Evolutionary conservation across 2,797 vertebrate species (phyloP), one percentile per base, ranked within the genome.

Genomic region (Chaenodraco wilsoni): DNA sequence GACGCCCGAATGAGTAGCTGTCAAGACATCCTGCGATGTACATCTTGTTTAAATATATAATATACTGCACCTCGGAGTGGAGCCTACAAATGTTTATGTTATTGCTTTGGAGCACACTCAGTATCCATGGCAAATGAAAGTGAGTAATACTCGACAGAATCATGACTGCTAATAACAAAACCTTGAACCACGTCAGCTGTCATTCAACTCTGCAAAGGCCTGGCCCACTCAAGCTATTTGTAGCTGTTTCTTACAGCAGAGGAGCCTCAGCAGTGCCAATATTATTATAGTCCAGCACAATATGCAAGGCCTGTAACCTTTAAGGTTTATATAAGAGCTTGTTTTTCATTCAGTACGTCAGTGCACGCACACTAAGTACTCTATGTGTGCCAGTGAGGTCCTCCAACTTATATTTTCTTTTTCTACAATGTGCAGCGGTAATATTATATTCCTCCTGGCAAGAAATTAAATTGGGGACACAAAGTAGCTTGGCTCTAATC

Each of bases 401-500:
- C 79, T 74, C 41, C 73, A 73, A 79, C 72, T 79, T 81, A 43
- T 61, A 70, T 70, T 72, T 75, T 58, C 52, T 48, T 59, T 59
- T 74, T 68, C 72, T 66, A 62, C 19, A 2, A 54, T 56, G 58
- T 66, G 65, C 44, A 10, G 43, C 17, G 33, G 61, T 65, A 45
- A 77, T 83, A 80, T 74, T 74, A 79, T 74, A 60, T 78, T 80
- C 69, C 87, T 89, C 52, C 79, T 74, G 87, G 88, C 84, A 72
- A 82, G 78, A 69, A 78, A 87, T 80, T 40, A 72, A 89, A 89
- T 78, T 65, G 78, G 77, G 90, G 85, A 86, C 82, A 85, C 74
- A 69, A 78, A 89, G 82, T 79, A 84, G 85, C 77, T 72, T 52
- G 79, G 84, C 82, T 84, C 84, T 83, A 85, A 91, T 92, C 88